These are phyloP conservation scores for Thecophora atra DNA, from an alignment of 2,888 invertebrate species.

Conservation along the genomic window DNA sequence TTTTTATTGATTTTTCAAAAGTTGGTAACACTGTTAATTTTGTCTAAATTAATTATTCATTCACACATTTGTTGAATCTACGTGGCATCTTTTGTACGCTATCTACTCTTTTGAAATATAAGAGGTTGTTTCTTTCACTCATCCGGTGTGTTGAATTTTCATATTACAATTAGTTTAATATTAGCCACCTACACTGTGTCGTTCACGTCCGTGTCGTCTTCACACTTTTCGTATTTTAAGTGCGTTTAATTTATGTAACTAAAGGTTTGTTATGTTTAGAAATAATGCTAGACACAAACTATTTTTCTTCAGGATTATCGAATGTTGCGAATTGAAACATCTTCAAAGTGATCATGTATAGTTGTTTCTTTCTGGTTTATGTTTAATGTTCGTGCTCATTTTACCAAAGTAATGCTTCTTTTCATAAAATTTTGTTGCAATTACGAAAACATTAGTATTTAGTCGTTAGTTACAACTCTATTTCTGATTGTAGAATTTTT, in stretches of 20 bases:
- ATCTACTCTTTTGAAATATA: constrained; percentile 21
- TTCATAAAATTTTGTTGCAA: not conserved
- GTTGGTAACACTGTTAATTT: not conserved
- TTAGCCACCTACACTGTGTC: no score
- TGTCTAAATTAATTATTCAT: constrained; percentile 27
- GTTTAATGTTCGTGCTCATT: not conserved
- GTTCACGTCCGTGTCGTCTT: no score
- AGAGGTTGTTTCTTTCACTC: no score
- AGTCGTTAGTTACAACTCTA: not conserved
- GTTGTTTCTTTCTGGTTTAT: constrained; percentile 33
- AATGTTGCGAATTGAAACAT: no score
- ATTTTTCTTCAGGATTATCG: no score
- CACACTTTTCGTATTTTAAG: no score
- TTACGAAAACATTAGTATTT: not conserved
- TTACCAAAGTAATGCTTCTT: constrained; percentile 18
- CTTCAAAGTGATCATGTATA: constrained; percentile 12
- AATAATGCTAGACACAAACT: no score
- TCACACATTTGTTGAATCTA: constrained; percentile 45
- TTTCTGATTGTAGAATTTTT: no score
- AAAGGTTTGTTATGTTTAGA: not conserved
- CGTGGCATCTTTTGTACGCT: constrained; percentile 57
- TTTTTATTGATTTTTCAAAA: not conserved
- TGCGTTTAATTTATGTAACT: not conserved
- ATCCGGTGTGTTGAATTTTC: no score
- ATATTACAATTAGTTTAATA: no score